A percentile compares a stretch with the other conserved stretches of the same genome.
phyloP scores from a whole-genome alignment of 2,113 vertebrate genomes.

The Dicrurus megarhynchus region DNA sequence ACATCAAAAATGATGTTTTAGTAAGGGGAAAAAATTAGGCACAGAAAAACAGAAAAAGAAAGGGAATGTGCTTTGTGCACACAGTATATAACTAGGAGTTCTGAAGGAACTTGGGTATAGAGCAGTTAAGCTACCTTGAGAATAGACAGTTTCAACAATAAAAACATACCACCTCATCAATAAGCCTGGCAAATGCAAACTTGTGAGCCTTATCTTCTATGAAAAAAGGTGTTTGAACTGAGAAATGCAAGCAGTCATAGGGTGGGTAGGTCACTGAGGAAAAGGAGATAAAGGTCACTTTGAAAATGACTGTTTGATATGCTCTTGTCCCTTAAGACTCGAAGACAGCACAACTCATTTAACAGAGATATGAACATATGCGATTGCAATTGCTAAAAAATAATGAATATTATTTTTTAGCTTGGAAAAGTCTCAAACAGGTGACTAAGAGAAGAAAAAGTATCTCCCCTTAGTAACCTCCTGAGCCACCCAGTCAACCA shows the following conservation, averaged over 20 bases:
- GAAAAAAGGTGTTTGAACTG: constrained; percentile 29
- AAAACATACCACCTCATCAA: constrained; percentile 1
- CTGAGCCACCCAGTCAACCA: constrained; percentile 23
- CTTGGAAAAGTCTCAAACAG: constrained; percentile 45
- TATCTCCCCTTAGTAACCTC: background rate
- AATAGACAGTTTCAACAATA: background rate
- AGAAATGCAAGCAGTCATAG: constrained; percentile 19
- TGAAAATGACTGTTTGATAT: constrained; percentile 55
- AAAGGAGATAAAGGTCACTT: constrained; percentile 64
- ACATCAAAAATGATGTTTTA: background rate
- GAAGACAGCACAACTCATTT: constrained; percentile 53
- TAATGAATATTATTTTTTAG: constrained; percentile 59
- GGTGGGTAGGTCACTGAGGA: constrained; percentile 48
- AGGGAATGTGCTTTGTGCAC: background rate
- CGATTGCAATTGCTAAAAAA: no score
- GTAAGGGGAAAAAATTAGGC: background rate
- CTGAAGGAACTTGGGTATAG: background rate
- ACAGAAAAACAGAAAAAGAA: background rate
- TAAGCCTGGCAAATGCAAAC: constrained; percentile 13
- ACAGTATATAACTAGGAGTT: background rate
- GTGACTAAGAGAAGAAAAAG: constrained; percentile 40
- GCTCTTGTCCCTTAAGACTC: constrained; percentile 20
- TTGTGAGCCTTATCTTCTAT: background rate
- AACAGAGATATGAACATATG: constrained; percentile 33
- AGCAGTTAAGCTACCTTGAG: background rate